These are phyloP conservation scores for Phoenicopterus ruber DNA, from an alignment of 2,113 vertebrate genomes.

Conservation along the genomic window DNA sequence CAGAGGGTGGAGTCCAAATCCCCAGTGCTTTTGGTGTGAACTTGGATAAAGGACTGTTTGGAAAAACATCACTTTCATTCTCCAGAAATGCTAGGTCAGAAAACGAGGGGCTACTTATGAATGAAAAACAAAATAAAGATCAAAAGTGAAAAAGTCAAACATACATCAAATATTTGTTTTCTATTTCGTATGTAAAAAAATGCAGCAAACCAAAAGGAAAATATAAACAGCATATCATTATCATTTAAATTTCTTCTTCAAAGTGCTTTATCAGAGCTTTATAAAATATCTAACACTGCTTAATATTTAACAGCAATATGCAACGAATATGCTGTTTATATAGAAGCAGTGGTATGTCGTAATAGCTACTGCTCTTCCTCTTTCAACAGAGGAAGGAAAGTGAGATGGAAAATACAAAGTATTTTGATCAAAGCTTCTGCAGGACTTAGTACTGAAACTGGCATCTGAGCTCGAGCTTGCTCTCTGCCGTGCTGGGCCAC, in stretches of 20 bases:
- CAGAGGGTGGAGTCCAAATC: slow-evolving; percentile 19
- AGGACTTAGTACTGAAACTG: background rate
- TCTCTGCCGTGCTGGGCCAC: background rate
- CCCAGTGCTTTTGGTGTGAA: background rate
- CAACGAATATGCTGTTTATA: background rate
- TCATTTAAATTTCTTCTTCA: slow-evolving; percentile 15
- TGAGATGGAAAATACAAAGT: background rate
- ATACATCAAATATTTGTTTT: background rate
- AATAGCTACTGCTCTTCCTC: background rate
- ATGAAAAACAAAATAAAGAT: slow-evolving; percentile 10
- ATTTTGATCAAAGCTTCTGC: slow-evolving; percentile 31
- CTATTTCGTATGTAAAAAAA: background rate
- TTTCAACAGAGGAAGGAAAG: slow-evolving; percentile 9
- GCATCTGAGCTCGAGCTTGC: background rate
- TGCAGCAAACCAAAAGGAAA: background rate
- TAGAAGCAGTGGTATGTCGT: background rate
- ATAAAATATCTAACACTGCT: slow-evolving; percentile 42
- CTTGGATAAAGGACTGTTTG: background rate
- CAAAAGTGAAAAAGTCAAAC: slow-evolving; percentile 25
- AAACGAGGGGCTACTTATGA: background rate
- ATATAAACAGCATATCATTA: background rate
- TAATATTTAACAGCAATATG: slow-evolving; percentile 38
- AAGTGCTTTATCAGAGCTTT: slow-evolving; percentile 29
- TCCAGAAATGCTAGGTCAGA: slow-evolving; percentile 13
- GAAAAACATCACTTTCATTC: background rate